Evolutionary conservation across 92 coral and sea anemone genomes (phyloP).

Genomic region (Actinostola sp.): DNA sequence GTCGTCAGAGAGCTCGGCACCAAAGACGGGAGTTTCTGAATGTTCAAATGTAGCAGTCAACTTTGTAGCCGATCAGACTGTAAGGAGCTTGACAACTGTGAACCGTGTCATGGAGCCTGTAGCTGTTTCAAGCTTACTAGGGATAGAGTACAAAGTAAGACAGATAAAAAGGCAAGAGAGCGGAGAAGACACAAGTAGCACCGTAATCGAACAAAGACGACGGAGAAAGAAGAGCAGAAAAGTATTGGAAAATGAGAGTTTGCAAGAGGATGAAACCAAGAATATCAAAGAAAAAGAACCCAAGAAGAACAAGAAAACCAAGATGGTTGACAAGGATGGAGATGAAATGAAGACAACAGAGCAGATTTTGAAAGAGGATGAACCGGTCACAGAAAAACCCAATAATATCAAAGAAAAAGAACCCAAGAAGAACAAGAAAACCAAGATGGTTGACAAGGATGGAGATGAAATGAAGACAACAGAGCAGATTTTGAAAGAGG

Average conservation of each 20-base stretch:
- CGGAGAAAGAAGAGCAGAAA: slow-evolving; percentile 45
- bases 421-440: slow-evolving; percentile 8
- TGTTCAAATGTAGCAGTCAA: slow-evolving; percentile 39
- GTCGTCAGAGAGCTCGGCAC: background rate
- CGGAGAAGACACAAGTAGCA: background rate
- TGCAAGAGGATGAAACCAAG: slow-evolving; percentile 19
- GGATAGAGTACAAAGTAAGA: background rate
- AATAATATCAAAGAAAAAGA: slow-evolving; percentile 23
- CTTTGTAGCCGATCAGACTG: slow-evolving; percentile 66
- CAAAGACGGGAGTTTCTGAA: background rate
- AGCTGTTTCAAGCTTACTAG: slow-evolving; percentile 6
- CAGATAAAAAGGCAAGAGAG: background rate
- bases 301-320: slow-evolving; percentile 10
- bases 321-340: background rate
- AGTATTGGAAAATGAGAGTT: slow-evolving; percentile 17
- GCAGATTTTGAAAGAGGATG: slow-evolving; percentile 19
- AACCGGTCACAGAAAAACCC: too few species aligned
- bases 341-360: background rate
- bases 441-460: slow-evolving; percentile 1
- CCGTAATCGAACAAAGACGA: slow-evolving; percentile 17
- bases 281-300: slow-evolving; percentile 22
- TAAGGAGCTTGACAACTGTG: slow-evolving; percentile 34
- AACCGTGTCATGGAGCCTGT: slow-evolving; percentile 39
- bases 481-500: slow-evolving; percentile 21
- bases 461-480: background rate